Conservation (phyloP, 2,888 invertebrate genomes). For the Nemotelus pantherinus region DNA sequence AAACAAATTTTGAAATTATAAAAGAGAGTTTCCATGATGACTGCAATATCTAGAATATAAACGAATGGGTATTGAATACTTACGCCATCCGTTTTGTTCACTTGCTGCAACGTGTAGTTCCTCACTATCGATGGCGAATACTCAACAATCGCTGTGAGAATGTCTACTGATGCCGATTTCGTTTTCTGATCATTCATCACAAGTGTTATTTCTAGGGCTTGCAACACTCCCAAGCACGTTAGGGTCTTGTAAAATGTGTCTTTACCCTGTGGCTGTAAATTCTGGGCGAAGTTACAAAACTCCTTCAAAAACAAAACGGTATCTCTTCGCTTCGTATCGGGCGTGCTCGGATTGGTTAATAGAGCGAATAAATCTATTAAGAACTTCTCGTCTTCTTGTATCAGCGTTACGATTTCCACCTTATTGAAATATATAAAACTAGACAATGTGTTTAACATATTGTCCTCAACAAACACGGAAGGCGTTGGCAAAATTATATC, state of each 20-base stretch:
- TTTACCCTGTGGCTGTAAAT: slow-evolving; percentile 95
- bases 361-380: slow-evolving; percentile 93
- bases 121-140: slow-evolving; percentile 97
- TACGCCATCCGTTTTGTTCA: slow-evolving; percentile 86
- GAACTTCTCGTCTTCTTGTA: slow-evolving; percentile 98
- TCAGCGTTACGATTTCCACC: slow-evolving; percentile 97
- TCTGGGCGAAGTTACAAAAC: slow-evolving; percentile 99
- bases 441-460: slow-evolving; percentile 95
- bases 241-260: slow-evolving; percentile 97
- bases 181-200: slow-evolving; percentile 93
- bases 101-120: slow-evolving; percentile 95
- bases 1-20: neutral
- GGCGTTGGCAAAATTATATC: slow-evolving; percentile 99
- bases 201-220: slow-evolving; percentile 89
- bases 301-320: slow-evolving; percentile 97
- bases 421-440: slow-evolving; percentile 99
- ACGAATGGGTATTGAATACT: slow-evolving; percentile 55
- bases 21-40: neutral
- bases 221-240: slow-evolving; percentile 86
- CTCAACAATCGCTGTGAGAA: slow-evolving; percentile 97
- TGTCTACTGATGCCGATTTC: slow-evolving; percentile 97
- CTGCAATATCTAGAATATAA: neutral
- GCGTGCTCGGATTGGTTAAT: slow-evolving; percentile 88
- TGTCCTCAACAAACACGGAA: slow-evolving; percentile 99
- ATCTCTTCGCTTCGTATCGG: slow-evolving; percentile 87